phyloP scores from a whole-genome alignment of 2,113 vertebrate genomes.

The Gobio gobio region DNA sequence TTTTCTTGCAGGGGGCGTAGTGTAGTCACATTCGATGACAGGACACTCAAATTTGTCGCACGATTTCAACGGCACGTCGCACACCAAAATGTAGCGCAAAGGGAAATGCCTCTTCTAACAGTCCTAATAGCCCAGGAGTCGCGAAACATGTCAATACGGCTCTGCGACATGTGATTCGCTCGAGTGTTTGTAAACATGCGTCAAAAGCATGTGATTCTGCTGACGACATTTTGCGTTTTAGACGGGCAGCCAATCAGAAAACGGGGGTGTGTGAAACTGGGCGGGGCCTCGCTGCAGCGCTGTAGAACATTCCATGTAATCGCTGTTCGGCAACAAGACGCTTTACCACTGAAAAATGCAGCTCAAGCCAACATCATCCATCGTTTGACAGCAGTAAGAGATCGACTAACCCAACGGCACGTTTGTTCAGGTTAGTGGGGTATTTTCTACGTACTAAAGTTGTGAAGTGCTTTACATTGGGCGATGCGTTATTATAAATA shows the following conservation, averaged over 20 bases:
- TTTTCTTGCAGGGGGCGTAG: not conserved
- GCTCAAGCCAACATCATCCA: not conserved
- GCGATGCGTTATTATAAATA: not conserved
- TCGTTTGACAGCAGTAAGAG: not conserved
- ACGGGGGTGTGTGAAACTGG: slow-evolving; percentile 76
- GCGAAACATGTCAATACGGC: slow-evolving; percentile 46
- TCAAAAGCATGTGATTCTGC: slow-evolving; percentile 74
- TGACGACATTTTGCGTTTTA: slow-evolving; percentile 54
- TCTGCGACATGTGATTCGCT: slow-evolving; percentile 60
- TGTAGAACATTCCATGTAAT: slow-evolving; percentile 71
- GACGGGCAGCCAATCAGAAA: slow-evolving; percentile 66
- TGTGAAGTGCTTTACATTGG: not conserved
- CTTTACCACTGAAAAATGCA: slow-evolving; percentile 32
- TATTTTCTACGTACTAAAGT: not conserved
- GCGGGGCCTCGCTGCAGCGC: slow-evolving; percentile 68
- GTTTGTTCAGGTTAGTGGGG: slow-evolving; percentile 33
- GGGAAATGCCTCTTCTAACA: not conserved
- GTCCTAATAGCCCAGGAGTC: not conserved
- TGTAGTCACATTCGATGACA: not conserved
- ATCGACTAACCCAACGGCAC: not conserved
- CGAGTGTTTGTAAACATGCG: slow-evolving; percentile 80
- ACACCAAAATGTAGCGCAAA: not conserved
- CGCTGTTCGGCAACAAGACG: slow-evolving; percentile 48
- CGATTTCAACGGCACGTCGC: not conserved
- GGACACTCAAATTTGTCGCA: not conserved